Evolutionary conservation across 2,113 vertebrate species (phyloP).

Genomic region (Coracopsis vasa): DNA sequence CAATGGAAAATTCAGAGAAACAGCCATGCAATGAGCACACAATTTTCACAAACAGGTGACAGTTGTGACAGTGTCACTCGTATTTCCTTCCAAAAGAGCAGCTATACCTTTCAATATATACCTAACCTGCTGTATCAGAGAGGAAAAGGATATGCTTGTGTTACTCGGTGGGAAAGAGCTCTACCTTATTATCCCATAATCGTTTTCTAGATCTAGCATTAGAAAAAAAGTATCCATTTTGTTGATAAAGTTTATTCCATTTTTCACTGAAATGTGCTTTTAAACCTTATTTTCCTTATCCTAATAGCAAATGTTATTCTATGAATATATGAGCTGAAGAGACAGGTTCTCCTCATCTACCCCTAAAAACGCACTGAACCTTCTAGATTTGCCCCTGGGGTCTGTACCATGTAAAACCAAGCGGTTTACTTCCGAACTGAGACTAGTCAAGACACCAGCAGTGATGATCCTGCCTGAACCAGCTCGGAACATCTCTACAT

Average conservation of each 20-base stretch:
- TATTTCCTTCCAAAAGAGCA: not conserved
- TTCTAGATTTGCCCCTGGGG: not conserved
- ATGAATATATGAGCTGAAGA: not conserved
- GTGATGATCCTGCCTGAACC: not conserved
- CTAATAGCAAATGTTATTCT: not conserved
- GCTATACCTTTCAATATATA: not conserved
- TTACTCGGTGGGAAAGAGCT: not conserved
- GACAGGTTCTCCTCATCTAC: not conserved
- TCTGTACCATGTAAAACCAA: not conserved
- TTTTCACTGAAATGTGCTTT: not conserved
- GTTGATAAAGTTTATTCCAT: not conserved
- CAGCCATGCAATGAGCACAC: not conserved
- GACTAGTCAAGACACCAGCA: not conserved
- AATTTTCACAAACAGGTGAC: not conserved
- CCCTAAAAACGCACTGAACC: not conserved
- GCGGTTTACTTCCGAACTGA: accelerated
- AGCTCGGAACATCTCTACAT: not conserved
- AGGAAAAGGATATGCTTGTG: not conserved
- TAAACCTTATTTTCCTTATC: not conserved
- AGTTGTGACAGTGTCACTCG: not conserved
- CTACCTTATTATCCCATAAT: not conserved
- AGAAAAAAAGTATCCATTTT: not conserved
- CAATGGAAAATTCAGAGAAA: not conserved
- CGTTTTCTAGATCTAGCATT: not conserved
- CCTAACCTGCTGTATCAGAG: not conserved